A percentile compares a stretch with the other conserved stretches of the same genome.
Conservation (phyloP, 2,888 invertebrate genomes). For the Plagiodera versicolora region DNA sequence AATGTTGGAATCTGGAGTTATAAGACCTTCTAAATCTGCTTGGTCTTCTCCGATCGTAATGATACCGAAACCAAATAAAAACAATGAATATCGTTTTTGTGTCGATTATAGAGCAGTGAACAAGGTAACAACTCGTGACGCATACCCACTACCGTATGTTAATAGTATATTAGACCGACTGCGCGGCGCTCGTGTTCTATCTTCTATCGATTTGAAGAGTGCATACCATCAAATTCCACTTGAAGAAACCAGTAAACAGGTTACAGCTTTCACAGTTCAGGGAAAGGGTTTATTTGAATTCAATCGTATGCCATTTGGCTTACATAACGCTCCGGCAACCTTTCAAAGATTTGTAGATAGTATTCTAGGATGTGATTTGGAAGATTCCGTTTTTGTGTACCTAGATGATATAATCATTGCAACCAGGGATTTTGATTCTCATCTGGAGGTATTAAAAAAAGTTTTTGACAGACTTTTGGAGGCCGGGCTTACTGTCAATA, state of each 20-base stretch:
- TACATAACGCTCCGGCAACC: slow-evolving; percentile 7
- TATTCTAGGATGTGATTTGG: slow-evolving; percentile 7
- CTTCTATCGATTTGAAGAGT: background rate
- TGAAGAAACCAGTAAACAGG: background rate
- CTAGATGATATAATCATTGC: slow-evolving; percentile 17
- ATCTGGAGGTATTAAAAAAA: slow-evolving; percentile 26
- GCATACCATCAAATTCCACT: background rate
- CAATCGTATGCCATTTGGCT: slow-evolving; percentile 10
- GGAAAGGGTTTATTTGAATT: slow-evolving; percentile 8
- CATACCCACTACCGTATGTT: slow-evolving; percentile 7
- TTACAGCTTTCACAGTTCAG: slow-evolving; percentile 4
- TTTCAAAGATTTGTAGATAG: slow-evolving; percentile 10
- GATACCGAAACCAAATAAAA: slow-evolving; percentile 41
- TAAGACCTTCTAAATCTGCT: slow-evolving; percentile 36
- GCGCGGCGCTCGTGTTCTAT: slow-evolving; percentile 1
- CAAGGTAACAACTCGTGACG: slow-evolving; percentile 19
- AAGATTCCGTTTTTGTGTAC: slow-evolving; percentile 7
- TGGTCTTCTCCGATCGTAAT: slow-evolving; percentile 39
- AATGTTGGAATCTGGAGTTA: slow-evolving; percentile 26
- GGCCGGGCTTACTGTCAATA: slow-evolving; percentile 32
- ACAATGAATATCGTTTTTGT: slow-evolving; percentile 29
- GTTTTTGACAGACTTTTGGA: slow-evolving; percentile 32
- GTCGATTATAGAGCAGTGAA: slow-evolving; percentile 33
- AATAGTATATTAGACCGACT: slow-evolving; percentile 3
- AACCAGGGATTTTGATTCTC: slow-evolving; percentile 25